phyloP scores from a whole-genome alignment of 2,888 invertebrate species.

The Elmis aenea region DNA sequence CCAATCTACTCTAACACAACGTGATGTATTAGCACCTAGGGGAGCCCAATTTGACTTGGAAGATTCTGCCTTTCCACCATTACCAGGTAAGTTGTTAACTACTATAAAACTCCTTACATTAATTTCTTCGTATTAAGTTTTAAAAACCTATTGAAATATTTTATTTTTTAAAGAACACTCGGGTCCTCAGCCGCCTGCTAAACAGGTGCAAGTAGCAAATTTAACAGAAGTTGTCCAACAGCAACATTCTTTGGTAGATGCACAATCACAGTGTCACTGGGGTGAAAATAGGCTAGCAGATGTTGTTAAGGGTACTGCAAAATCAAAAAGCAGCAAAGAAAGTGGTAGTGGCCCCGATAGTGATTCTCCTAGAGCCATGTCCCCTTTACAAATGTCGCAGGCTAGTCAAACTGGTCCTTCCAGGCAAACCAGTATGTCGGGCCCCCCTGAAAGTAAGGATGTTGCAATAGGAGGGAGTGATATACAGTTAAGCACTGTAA shows the following conservation, averaged over 20 bases:
- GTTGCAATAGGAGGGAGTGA: slow-evolving; percentile 37
- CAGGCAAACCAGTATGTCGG: slow-evolving; percentile 19
- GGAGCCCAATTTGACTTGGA: slow-evolving; percentile 72
- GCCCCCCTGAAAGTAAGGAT: slow-evolving; percentile 34
- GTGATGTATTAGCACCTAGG: slow-evolving; percentile 39
- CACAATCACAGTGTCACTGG: slow-evolving; percentile 41
- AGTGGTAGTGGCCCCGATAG: slow-evolving; percentile 37
- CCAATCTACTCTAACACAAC: slow-evolving; percentile 25
- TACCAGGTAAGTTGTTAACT: slow-evolving; percentile 60
- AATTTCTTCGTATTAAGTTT: slow-evolving; percentile 32
- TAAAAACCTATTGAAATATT: too few relatives aligned
- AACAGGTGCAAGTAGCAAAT: slow-evolving; percentile 34
- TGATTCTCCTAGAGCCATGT: slow-evolving; percentile 37
- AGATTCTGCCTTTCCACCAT: slow-evolving; percentile 73
- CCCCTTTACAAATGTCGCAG: slow-evolving; percentile 32
- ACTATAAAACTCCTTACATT: too few relatives aligned
- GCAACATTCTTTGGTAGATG: slow-evolving; percentile 34
- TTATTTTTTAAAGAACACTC: slow-evolving; percentile 16
- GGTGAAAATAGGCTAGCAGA: slow-evolving; percentile 65
- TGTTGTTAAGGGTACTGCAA: slow-evolving; percentile 71
- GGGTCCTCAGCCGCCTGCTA: slow-evolving; percentile 14
- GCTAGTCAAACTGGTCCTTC: slow-evolving; percentile 20
- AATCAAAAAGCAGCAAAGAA: slow-evolving; percentile 48
- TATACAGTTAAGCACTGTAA: slow-evolving; percentile 46
- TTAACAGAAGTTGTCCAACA: slow-evolving; percentile 31